Evolutionary conservation across 2,113 vertebrate genomes (phyloP).

Genomic region (Rhinopomastus cyanomelas): DNA sequence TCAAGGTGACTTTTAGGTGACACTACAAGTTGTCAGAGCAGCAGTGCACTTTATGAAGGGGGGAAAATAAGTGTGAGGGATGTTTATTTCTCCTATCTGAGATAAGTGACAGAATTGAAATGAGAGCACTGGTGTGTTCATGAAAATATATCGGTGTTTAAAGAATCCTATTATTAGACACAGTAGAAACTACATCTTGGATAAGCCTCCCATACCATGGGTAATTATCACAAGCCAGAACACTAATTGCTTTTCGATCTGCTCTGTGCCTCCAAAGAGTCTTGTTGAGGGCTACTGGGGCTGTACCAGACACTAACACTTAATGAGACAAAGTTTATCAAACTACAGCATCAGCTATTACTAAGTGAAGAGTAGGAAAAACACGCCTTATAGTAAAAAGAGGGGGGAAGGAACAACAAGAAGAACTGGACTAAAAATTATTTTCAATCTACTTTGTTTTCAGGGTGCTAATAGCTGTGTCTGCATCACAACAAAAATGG

Average conservation of each 20-base stretch:
- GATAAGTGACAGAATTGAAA: constrained; percentile 71
- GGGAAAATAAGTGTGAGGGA: constrained; percentile 26
- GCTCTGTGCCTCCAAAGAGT: constrained; percentile 60
- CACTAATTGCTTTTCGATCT: constrained; percentile 82
- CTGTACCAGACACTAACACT: constrained; percentile 33
- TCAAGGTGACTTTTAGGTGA: constrained; percentile 76
- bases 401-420: background rate
- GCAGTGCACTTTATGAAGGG: constrained; percentile 5
- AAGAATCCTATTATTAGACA: constrained; percentile 77
- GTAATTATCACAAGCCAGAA: constrained; percentile 79
- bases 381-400: background rate
- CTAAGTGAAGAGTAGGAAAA: constrained; percentile 11
- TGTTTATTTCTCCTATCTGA: constrained; percentile 64
- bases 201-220: constrained; percentile 72
- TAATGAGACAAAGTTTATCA: constrained; percentile 67
- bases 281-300: constrained; percentile 57
- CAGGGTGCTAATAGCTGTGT: background rate
- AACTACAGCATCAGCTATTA: constrained; percentile 47
- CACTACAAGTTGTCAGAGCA: constrained; percentile 62
- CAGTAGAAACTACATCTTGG: constrained; percentile 70
- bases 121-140: constrained; percentile 49
- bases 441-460: background rate
- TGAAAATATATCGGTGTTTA: constrained; percentile 73
- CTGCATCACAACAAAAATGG: background rate
- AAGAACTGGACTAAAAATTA: background rate